A percentile compares a stretch with the other conserved stretches of the same genome.
These are phyloP conservation scores for Hemibates koningsi DNA, from an alignment of 2,113 vertebrate genomes.

Conservation along the genomic window DNA sequence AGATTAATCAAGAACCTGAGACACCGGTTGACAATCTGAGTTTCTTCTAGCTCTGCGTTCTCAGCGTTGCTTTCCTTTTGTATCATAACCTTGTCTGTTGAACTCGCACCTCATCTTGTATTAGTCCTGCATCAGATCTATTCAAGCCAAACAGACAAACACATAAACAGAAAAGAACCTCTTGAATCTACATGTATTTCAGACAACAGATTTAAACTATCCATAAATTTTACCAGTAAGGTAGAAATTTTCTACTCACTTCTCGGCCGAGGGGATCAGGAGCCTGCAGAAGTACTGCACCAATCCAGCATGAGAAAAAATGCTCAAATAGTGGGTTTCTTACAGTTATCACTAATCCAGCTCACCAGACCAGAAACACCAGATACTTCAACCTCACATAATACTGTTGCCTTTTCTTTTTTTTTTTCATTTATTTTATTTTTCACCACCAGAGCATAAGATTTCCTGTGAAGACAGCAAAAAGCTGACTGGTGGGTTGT, in stretches of 20 bases:
- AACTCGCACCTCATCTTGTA: background rate
- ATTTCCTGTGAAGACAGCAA: conserved; percentile 4
- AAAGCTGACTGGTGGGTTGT: conserved; percentile 20
- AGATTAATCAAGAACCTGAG: background rate
- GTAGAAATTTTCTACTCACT: background rate
- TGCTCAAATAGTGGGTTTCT: background rate
- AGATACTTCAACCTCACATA: background rate
- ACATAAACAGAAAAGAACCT: background rate
- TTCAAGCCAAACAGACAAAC: background rate
- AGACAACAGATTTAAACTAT: background rate
- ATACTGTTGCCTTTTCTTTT: conserved; percentile 5
- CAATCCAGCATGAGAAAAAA: background rate
- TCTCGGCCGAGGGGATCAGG: background rate
- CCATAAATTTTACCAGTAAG: background rate
- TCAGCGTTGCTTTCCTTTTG: background rate
- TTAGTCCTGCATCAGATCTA: background rate
- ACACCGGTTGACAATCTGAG: background rate
- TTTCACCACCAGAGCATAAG: conserved; percentile 15
- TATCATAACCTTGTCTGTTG: background rate
- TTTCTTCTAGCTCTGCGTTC: background rate
- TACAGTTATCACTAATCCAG: background rate
- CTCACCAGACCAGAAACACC: background rate
- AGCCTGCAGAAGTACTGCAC: background rate
- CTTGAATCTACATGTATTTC: background rate
- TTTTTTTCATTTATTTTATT: background rate